These are phyloP conservation scores for Ictidomys tridecemlineatus DNA, from an alignment of 2,113 vertebrate species.

Conservation along the genomic window DNA sequence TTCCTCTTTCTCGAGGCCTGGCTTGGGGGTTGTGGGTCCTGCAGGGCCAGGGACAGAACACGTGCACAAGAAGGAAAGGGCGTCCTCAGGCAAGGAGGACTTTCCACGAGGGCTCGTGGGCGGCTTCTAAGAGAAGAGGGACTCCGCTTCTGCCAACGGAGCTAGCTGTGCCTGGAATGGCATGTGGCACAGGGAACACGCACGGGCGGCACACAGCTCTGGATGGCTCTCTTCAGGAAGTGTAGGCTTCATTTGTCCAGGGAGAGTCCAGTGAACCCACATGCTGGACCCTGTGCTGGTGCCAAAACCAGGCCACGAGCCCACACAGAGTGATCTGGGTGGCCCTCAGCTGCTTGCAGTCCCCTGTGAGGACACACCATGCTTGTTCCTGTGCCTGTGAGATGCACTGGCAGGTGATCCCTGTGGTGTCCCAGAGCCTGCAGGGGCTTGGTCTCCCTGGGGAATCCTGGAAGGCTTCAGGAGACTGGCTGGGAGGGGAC, in stretches of 20 bases:
- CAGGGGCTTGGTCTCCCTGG: too few relatives aligned
- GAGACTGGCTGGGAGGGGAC: too few relatives aligned
- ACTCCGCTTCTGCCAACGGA: rapidly evolving
- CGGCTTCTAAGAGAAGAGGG: rapidly evolving
- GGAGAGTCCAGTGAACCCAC: rapidly evolving
- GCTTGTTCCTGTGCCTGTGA: neutral
- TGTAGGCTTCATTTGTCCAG: neutral
- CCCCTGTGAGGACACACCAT: too few relatives aligned
- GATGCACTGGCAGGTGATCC: too few relatives aligned
- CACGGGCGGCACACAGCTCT: rapidly evolving
- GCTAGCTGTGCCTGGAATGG: neutral
- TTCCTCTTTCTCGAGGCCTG: neutral
- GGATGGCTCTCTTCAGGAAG: too few relatives aligned
- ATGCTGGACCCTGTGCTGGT: neutral
- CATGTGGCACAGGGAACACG: rapidly evolving
- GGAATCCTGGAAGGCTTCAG: neutral
- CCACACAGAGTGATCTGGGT: rapidly evolving
- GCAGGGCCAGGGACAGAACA: rapidly evolving
- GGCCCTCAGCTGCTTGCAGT: neutral
- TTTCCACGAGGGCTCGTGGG: too few relatives aligned
- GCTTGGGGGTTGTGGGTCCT: neutral
- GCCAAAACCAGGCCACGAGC: too few relatives aligned
- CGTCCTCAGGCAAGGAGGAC: too few relatives aligned
- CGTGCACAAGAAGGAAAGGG: neutral
- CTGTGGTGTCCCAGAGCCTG: neutral